Evolutionary conservation across 1,140 invertebrate genomes (phyloP), one percentile per base, ranked within the genome.

Genomic region (Andricus grossulariae): DNA sequence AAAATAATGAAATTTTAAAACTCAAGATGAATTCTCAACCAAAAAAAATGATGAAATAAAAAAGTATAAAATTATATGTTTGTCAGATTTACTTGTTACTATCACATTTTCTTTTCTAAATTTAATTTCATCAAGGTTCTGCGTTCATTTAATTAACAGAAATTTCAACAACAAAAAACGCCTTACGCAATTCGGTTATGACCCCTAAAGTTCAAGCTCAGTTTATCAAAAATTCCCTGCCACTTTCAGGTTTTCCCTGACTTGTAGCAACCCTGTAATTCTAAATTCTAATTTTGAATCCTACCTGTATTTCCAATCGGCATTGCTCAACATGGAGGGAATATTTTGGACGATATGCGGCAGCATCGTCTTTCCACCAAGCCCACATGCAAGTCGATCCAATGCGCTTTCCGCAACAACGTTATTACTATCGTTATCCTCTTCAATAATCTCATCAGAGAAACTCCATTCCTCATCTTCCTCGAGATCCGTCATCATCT

Each of bases 401-500:
- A 99, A 92, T 16, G 98, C 97, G 76, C 97, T 98, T 91, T 99
- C 99, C 13, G 98, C 99, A 66, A 98, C 96, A 5, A 98, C 96
- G 86, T 96, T 95, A 90, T 98, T 99, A 82, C 97, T 97, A 80
- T 96, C 95, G 77, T 93, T 95, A 82, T 96, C 95, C 73, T 96
- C 95, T 72, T 95, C 94, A 72, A 93, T 91, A 66, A 95, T 93
- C 86, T 95, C 93, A 86, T 95, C 94, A 18, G 90, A 90, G 16
- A 93, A 88, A 70, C 94, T 93, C 95, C 96, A 97, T 50, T 96
- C 95, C 45, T 95, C 93, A 81, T 98, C 97, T 21, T 99, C 98
- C 45, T 99, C 98, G 54, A 99, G 91, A 86, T 99, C 98, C 13
- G 98, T 97, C 98, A 99, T 99, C 95, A 99, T 97, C 86, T 96